These are phyloP conservation scores for Poecile montanus DNA, from an alignment of 2,797 vertebrate species.

Conservation along the genomic window DNA sequence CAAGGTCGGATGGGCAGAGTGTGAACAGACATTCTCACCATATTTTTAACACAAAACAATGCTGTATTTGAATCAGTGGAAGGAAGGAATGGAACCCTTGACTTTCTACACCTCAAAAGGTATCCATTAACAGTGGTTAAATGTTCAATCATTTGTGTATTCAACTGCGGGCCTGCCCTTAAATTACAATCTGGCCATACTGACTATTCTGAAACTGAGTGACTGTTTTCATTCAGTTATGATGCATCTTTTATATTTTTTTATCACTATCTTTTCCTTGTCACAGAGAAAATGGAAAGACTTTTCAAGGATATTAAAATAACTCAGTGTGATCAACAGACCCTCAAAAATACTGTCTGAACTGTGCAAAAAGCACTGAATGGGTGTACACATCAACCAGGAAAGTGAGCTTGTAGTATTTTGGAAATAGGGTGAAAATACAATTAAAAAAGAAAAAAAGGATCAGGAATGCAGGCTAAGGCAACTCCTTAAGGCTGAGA, in stretches of 20 bases:
- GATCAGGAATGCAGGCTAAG: background rate
- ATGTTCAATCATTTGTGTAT: background rate
- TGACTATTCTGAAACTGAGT: background rate
- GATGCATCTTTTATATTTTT: background rate
- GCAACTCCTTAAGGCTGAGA: background rate
- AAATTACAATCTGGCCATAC: background rate
- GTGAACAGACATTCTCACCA: background rate
- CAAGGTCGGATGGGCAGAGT: background rate
- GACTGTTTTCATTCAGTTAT: background rate
- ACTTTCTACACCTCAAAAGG: background rate
- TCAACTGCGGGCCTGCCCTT: background rate
- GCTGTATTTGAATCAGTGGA: background rate
- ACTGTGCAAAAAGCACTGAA: rapidly evolving
- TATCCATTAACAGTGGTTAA: background rate
- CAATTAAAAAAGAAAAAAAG: background rate
- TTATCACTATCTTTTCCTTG: background rate
- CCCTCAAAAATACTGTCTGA: background rate
- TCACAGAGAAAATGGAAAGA: background rate
- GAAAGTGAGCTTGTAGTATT: background rate
- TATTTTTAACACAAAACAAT: background rate
- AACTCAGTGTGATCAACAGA: background rate
- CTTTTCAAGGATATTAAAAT: background rate
- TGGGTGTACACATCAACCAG: background rate
- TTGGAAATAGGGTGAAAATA: background rate
- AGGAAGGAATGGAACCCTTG: background rate